Percentiles rank a stretch among this genome's conserved stretches.
These are phyloP conservation scores for Anodontia alba DNA, from an alignment of 2,888 invertebrate genomes.

Conservation along the genomic window DNA sequence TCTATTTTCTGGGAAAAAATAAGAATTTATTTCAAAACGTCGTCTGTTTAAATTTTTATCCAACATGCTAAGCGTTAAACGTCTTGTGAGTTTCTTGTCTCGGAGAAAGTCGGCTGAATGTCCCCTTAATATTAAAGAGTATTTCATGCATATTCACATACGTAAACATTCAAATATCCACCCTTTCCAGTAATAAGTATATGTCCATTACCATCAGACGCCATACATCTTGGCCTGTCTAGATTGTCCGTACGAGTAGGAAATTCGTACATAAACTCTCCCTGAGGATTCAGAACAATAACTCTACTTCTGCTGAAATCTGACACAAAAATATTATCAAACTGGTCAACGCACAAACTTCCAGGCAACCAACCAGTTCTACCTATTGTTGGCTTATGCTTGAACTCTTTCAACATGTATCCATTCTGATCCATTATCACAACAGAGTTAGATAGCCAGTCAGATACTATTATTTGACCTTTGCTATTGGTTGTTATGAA, in stretches of 20 bases:
- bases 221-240: slow-evolving; percentile 60
- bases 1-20: no score
- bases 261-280: slow-evolving; percentile 60
- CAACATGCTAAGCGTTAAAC: no score
- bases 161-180: slow-evolving; percentile 60
- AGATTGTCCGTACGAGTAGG: slow-evolving; percentile 55
- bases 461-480: slow-evolving; percentile 62
- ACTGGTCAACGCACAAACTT: slow-evolving; percentile 61
- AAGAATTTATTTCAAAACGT: no score
- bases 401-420: slow-evolving; percentile 53
- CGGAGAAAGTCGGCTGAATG: no score
- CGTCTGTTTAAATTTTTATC: no score
- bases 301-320: slow-evolving; percentile 61
- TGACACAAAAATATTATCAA: slow-evolving; percentile 64
- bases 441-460: slow-evolving; percentile 64
- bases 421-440: slow-evolving; percentile 57
- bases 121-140: no score
- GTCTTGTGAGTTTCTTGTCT: no score
- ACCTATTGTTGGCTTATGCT: slow-evolving; percentile 39
- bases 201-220: slow-evolving; percentile 55
- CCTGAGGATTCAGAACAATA: slow-evolving; percentile 55
- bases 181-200: slow-evolving; percentile 61
- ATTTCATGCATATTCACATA: slow-evolving; percentile 51
- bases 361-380: slow-evolving; percentile 62
- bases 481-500: slow-evolving; percentile 57